These are phyloP conservation scores for Diabrotica virgifera DNA, from an alignment of 1,140 invertebrate genomes.

Conservation along the genomic window DNA sequence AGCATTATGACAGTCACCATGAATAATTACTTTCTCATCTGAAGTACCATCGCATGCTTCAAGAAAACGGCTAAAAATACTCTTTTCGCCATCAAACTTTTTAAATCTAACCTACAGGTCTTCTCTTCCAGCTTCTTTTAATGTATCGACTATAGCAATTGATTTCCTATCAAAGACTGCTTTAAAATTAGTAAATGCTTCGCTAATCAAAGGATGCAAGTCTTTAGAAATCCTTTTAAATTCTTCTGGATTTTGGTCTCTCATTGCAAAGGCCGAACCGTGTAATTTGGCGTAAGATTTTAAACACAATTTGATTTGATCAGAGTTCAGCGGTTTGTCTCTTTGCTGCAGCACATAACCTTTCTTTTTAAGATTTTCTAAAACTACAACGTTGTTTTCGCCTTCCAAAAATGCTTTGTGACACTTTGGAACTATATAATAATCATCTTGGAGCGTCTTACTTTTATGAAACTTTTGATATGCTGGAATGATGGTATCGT, in stretches of 20 bases:
- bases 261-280: constrained; percentile 53
- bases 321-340: constrained; percentile 46
- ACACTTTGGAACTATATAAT: constrained; percentile 38
- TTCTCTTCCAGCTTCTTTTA: too few relatives aligned
- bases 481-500: constrained; percentile 7
- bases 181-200: too few relatives aligned
- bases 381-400: constrained; percentile 51
- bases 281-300: constrained; percentile 54
- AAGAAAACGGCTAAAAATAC: too few relatives aligned
- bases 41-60: too few relatives aligned
- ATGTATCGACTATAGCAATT: too few relatives aligned
- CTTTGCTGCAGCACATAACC: constrained; percentile 52
- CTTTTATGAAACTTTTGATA: constrained; percentile 23
- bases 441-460: constrained; percentile 6
- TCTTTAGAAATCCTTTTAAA: constrained; percentile 18
- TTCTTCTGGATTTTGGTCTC: constrained; percentile 42
- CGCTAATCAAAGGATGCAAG: not conserved
- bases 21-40: too few relatives aligned
- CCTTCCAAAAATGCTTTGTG: constrained; percentile 42
- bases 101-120: too few relatives aligned
- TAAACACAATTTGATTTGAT: constrained; percentile 50
- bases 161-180: too few relatives aligned
- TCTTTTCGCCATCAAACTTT: too few relatives aligned
- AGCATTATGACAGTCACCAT: too few relatives aligned
- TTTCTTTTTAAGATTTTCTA: constrained; percentile 53